phyloP scores from a whole-genome alignment of 2,797 vertebrate genomes.

The Oreochromis grahami region DNA sequence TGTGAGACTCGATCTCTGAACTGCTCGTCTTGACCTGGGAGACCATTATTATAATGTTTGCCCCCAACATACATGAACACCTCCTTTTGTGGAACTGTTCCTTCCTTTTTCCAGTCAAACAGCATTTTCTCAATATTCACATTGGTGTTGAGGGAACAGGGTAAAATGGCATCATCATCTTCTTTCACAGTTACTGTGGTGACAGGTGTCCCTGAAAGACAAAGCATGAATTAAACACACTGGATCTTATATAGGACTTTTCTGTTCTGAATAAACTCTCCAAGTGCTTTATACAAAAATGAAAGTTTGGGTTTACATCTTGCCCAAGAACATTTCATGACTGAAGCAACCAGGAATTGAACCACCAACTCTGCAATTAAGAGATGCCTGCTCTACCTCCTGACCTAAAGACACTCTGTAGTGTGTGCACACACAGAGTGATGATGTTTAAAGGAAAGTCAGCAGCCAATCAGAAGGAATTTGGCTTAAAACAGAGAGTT shows the following conservation, averaged over 20 bases:
- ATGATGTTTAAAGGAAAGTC: not conserved
- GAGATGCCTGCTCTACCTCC: rapidly evolving
- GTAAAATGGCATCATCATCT: not conserved
- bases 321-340: rapidly evolving
- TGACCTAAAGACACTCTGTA: not conserved
- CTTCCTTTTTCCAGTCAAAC: not conserved
- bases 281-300: not conserved
- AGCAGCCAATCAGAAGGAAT: not conserved
- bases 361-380: not conserved
- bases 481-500: not conserved
- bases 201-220: not conserved
- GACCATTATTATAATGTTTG: rapidly evolving
- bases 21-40: not conserved
- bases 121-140: rapidly evolving
- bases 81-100: not conserved
- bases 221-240: rapidly evolving
- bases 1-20: not conserved
- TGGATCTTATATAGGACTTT: not conserved
- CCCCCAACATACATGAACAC: not conserved
- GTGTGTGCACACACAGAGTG: not conserved
- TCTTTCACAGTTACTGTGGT: not conserved
- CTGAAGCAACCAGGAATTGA: rapidly evolving
- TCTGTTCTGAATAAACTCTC: not conserved
- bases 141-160: not conserved
- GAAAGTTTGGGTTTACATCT: not conserved